Evolutionary conservation across 2,888 invertebrate genomes (phyloP), one percentile per base, ranked within the genome.

Genomic region (Ganaspis brasiliensis): DNA sequence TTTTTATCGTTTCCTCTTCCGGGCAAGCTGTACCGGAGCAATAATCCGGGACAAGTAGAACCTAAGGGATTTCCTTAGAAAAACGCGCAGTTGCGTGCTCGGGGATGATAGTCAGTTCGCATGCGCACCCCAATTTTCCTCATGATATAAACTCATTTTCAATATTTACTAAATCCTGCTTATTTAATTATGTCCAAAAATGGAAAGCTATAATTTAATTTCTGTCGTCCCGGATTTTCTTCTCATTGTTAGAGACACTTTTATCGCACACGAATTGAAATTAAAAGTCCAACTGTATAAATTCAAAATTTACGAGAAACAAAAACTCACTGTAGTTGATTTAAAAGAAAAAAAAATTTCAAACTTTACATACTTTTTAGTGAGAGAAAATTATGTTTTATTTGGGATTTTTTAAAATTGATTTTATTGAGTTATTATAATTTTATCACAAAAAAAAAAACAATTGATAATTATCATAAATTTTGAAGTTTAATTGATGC

Each of bases 41-140:
- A 81, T 82, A 79, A 83, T 84, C 85, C 83, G 83, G 86, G 84
- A 81, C 83, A 82, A 83, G 81, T 81, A 82, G 84, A 86, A 85
- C 83, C 85, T 88, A 86, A 79, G 80, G 83, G 87, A 85, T 85
- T 83, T 83, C 80, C 76, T 74, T 76, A 74, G 82, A 82, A 85
- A 83, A 85, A 84, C 82, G 88, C 87, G 88, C 89, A 89, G 87
- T 82, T 85, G 86, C 88, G 77, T 37, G 78, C 56, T 56, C 31
- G 45, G 40, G 76, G 63, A 49, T 40, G 73, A 74, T 72, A 63
- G 71, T 52, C 61, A 73, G 10, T 75, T 74, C 85, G 84, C 84
- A 78, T 72, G 84, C 83, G 84, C 80, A 37, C 21, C 45, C 35
- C 49, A 10, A 31, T 19, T 56, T 63, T 74, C 77, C 77, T 79